Base-by-base conservation (phyloP, 2,797 vertebrate species). In the Alosa sapidissima region DNA sequence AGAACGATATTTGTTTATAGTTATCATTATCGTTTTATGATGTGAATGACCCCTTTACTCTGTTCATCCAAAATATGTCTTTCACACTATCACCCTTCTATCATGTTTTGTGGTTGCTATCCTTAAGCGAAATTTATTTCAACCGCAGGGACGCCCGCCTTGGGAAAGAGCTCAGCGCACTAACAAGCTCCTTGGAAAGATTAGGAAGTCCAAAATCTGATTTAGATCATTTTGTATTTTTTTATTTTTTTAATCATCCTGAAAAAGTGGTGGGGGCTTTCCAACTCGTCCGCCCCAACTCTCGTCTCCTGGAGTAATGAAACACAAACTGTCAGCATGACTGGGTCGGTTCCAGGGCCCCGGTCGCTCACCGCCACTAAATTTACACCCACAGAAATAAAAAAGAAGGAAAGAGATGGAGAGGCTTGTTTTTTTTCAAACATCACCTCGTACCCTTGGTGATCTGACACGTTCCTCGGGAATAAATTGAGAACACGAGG, bases 181-280 rank as follows among this genome's bases (percentile, higher is more conserved):
- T 85, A 84, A 89, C 84, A 81, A 86, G 81, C 75, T 83, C 55
- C 84, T 84, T 84, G n/a, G 68, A 84, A 81, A 83, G n/a, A 78
- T 78, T 48, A 52, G 55, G 41, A 72, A 82, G 13, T 62, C 54
- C 33, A 84, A 81, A 84, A 84, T 24, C 58, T 78, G 83, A 52
- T 86, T 83, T 84, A 13, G 81, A 88, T 86, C 84, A 84, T 62
- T 51, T 84, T 6, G 4, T 5, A 19, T 51, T 81, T 62, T 85
- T n/a, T 72, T 82, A 84, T 83, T 16, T 84, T 68, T 82, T 83
- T 72, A 49, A 62, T 45, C n/a, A 45, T 9, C 68, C 72, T 78
- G 41, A 47, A 47, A 47, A 47, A 45, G 72, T 78, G 36, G 72
- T 21, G 41, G n/a, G 36, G 62, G 55, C 4, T 82, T 84, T 83